These are phyloP conservation scores for Schrankia costaestrigalis DNA, from an alignment of 2,888 invertebrate genomes.

Conservation along the genomic window DNA sequence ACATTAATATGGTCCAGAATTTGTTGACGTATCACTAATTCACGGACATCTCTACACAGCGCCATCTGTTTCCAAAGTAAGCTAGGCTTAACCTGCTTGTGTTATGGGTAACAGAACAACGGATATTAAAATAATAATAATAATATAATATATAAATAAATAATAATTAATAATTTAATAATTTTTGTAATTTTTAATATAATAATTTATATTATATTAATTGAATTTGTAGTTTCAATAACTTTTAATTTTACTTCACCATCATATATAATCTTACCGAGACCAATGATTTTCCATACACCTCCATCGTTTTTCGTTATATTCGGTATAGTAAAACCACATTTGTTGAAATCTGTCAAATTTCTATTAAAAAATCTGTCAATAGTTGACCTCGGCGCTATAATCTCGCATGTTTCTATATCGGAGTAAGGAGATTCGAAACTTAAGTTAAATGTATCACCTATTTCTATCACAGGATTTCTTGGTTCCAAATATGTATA, in stretches of 20 bases:
- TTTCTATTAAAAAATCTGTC: conserved; percentile 52
- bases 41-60: no score
- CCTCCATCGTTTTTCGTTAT: conserved; percentile 51
- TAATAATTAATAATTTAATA: no score
- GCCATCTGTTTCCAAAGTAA: no score
- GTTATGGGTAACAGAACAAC: no score
- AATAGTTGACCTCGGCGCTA: conserved; percentile 42
- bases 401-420: conserved; percentile 53
- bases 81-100: no score
- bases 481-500: conserved; percentile 30
- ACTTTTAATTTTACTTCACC: conserved; percentile 35
- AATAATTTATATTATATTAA: no score
- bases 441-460: conserved; percentile 44
- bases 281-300: conserved; percentile 53
- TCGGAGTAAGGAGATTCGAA: conserved; percentile 48
- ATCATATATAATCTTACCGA: conserved; percentile 54
- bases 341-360: conserved; percentile 33
- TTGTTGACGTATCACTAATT: no score
- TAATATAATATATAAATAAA: no score
- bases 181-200: no score
- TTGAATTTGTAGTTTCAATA: no score
- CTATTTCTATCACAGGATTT: conserved; percentile 24
- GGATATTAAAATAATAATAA: no score
- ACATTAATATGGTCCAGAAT: no score
- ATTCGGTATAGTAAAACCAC: conserved; percentile 51